Evolutionary conservation across 2,797 vertebrate genomes (phyloP), one percentile per base, ranked within the genome.

Genomic region (Pelochelys cantorii): DNA sequence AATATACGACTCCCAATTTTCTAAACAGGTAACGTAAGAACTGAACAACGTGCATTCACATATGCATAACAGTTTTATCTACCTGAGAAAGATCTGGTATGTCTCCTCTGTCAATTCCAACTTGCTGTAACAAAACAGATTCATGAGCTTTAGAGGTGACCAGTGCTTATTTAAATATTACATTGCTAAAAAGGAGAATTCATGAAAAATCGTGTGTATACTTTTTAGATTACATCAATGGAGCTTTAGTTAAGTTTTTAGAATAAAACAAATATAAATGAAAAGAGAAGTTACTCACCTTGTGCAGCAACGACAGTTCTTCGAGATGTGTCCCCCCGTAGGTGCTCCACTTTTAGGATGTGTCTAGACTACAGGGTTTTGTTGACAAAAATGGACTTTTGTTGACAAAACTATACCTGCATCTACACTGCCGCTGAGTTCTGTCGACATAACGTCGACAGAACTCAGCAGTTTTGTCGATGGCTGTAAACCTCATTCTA

Each of bases 71-170:
- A 84, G 75, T 86, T 48, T 93, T 87, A 95, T 83, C 98, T 98
- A 99, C 99, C 99, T 99, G 99, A 87, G 99, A 99, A 94, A 99
- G 99, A 97, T 99, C 99, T 94, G 99, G 99, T 96, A 99, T 99
- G 98, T 99, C 99, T 94, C 99, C 99, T 98, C 99, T 99, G 97
- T 99, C 99, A 88, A 99, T 99, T 95, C 99, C 99, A 97, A 99
- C 99, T 98, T 99, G 99, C 99, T 99, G 98, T 97, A 97, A 97
- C 37, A 90, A 96, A 94, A 96, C 77, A 97, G 90, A 94, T 92
- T 31, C 88, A 92, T 1, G 2, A 97, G 81, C 34, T 92, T 96
- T 79, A 97, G 86, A 94, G 94, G 18, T 25, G 55, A 65, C 59
- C 65, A 75, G 54, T 79, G 87, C 95, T 88, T 92, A 14, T 48